Conservation (phyloP, 1,140 invertebrate genomes). For the Pectinophora gossypiella region DNA sequence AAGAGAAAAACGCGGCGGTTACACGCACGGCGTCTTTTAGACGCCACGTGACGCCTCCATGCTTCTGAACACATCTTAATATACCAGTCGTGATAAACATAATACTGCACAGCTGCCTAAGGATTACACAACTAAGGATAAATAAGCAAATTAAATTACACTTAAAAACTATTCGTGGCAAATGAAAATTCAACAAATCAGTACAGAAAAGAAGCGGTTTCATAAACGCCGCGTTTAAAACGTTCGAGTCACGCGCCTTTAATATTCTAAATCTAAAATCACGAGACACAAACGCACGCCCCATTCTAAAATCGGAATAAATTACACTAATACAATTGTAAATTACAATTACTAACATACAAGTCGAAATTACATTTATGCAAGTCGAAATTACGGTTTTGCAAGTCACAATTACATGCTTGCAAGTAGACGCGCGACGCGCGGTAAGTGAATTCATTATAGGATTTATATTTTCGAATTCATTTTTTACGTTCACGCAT, state of each 20-base stretch:
- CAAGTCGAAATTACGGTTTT: too few relatives aligned
- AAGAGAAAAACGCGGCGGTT: not conserved
- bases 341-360: not conserved
- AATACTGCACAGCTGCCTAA: constrained; percentile 49
- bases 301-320: not conserved
- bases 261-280: constrained; percentile 34
- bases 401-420: too few relatives aligned
- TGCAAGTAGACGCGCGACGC: too few relatives aligned
- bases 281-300: constrained; percentile 11
- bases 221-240: constrained; percentile 19
- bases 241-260: constrained; percentile 44
- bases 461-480: too few relatives aligned
- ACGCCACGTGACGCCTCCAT: not conserved
- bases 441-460: too few relatives aligned
- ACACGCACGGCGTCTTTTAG: not conserved
- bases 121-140: constrained; percentile 45
- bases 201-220: constrained; percentile 56
- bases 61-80: not conserved
- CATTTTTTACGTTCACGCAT: too few relatives aligned
- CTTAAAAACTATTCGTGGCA: constrained; percentile 20
- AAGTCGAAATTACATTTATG: not conserved
- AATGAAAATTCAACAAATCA: constrained; percentile 32
- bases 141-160: constrained; percentile 36
- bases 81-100: constrained; percentile 17
- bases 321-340: not conserved